phyloP scores from a whole-genome alignment of 1,140 invertebrate species.

The Melitaea cinxia region DNA sequence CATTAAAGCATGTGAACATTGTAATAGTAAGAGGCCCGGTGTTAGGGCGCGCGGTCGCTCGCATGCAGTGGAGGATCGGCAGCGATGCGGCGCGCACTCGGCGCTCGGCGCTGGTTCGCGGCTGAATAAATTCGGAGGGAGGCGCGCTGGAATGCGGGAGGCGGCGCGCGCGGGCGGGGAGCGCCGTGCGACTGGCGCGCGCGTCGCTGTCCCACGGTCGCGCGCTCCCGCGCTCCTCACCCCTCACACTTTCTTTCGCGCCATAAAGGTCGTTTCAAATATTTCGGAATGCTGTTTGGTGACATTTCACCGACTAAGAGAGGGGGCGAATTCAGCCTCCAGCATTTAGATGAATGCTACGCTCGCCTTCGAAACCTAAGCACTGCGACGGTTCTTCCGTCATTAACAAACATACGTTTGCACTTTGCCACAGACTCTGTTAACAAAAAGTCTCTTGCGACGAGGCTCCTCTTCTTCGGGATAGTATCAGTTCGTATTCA shows the following conservation, averaged over 20 bases:
- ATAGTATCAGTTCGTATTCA: too few relatives aligned
- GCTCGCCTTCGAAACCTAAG: constrained; percentile 40
- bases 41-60: neutral
- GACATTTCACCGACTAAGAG: constrained; percentile 73
- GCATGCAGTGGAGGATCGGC: neutral
- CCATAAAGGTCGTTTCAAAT: constrained; percentile 82
- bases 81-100: neutral
- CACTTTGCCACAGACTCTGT: neutral
- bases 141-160: constrained; percentile 75
- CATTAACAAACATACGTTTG: neutral
- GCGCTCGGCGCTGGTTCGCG: constrained; percentile 48
- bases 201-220: constrained; percentile 77
- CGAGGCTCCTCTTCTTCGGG: too few relatives aligned
- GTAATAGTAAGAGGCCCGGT: neutral
- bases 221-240: constrained; percentile 60
- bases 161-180: constrained; percentile 62
- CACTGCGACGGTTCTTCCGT: constrained; percentile 10
- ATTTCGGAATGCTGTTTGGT: constrained; percentile 80
- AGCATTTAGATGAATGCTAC: constrained; percentile 45
- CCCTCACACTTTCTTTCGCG: constrained; percentile 78
- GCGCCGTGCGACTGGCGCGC: constrained; percentile 77
- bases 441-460: too few relatives aligned
- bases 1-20: too few relatives aligned
- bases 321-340: constrained; percentile 60
- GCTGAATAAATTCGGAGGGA: constrained; percentile 79